Base-by-base conservation (phyloP, 2,888 invertebrate species). In the Mesorhabditis belari region DNA sequence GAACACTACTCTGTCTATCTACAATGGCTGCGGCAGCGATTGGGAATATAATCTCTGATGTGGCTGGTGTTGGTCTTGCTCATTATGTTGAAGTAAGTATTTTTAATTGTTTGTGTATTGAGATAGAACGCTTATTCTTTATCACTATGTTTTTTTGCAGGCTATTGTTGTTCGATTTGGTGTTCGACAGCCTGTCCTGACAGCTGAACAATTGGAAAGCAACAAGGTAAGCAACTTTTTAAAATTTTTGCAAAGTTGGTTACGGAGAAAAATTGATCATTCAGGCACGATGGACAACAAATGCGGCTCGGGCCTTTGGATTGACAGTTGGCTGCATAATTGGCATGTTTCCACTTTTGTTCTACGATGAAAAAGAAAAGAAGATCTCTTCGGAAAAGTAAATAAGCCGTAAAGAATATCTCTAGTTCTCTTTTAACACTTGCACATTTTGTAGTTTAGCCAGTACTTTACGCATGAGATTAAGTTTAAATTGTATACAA, bases 21-120 rank as follows among this genome's bases (percentile, higher is more conserved):
- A 81, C 81, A 5, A 81, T 81, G 81, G 81, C 81, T 0, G 80
- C 80, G 5, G 79, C 80, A 0, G 79, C 93, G 49, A 85, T 95
- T 59, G 96, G 96, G 58, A 96, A 96, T 84, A 91, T 94, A 26
- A 88, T 96, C 73, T 94, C 94, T 64, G 96, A 96, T 84, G 86
- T 96, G 55, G 87, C 93, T 77, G 90, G 95, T 73, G 90, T 96
- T 73, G 93, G 94, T 51, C 90, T 91, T 54, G 93, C 95, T 17
- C 90, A 88, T 83, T 94, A 95, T 83, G 92, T 96, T 59, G 96
- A 96, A 84, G 86, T 70, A 87, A 72, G 35, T 35, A 35, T 84
- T 88, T 60, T 91, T 4, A 6, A 28, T 4, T 4, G 28, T 5
- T 5, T 23, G 19, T n/a, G 28, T 12, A 35, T 6, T 17, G 9